Percentiles rank a stretch among this genome's conserved stretches.
Evolutionary conservation across 2,888 invertebrate species (phyloP).

Genomic region (Pyrrhia umbra): DNA sequence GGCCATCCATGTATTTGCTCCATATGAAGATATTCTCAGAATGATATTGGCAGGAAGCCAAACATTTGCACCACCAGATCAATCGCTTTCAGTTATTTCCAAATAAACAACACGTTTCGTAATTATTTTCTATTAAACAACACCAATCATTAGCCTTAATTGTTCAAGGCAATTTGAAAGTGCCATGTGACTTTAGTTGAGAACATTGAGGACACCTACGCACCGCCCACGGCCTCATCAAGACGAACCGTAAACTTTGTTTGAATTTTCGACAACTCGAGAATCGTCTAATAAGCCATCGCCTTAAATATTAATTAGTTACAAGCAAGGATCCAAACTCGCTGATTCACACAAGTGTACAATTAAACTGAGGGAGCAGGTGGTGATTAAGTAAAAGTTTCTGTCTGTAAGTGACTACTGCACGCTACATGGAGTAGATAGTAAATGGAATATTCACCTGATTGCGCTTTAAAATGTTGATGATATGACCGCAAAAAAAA

Average conservation of each 20-base stretch:
- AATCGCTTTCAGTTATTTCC: constrained; percentile 1
- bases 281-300: constrained; percentile 41
- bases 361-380: constrained; percentile 68
- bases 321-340: constrained; percentile 51
- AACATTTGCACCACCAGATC: background rate
- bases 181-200: constrained; percentile 34
- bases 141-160: constrained; percentile 39
- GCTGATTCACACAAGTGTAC: constrained; percentile 59
- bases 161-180: constrained; percentile 45
- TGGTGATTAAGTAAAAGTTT: constrained; percentile 77
- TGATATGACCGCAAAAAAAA: too few relatives aligned
- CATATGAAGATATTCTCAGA: background rate
- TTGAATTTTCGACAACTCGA: constrained; percentile 20
- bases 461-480: too few relatives aligned
- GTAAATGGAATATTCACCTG: constrained; percentile 16
- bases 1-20: background rate
- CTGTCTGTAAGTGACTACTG: constrained; percentile 54
- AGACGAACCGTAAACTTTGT: constrained; percentile 38
- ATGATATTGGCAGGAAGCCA: background rate
- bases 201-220: constrained; percentile 39
- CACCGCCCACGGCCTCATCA: constrained; percentile 41
- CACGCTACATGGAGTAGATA: constrained; percentile 36
- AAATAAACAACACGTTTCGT: constrained; percentile 27
- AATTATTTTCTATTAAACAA: constrained; percentile 30
- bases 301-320: constrained; percentile 45